phyloP scores from a whole-genome alignment of 2,888 invertebrate genomes.

The Pollenia angustigena region DNA sequence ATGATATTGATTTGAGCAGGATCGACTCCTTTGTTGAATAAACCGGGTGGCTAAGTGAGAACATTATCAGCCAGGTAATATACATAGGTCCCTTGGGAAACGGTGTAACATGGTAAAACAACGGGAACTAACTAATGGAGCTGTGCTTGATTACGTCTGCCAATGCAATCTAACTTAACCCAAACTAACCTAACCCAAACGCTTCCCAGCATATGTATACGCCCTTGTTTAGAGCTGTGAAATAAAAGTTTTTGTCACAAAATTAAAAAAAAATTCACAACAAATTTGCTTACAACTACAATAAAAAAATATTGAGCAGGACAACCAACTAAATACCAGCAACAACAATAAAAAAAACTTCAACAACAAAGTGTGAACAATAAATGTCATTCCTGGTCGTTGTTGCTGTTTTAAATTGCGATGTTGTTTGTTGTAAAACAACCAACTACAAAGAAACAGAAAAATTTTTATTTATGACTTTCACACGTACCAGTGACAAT shows the following conservation, averaged over 20 bases:
- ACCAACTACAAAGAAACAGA: slow-evolving; percentile 44
- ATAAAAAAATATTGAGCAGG: slow-evolving; percentile 27
- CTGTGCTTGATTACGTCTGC: too few relatives aligned
- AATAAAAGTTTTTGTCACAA: background rate
- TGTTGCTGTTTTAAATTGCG: slow-evolving; percentile 42
- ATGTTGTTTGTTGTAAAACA: slow-evolving; percentile 31
- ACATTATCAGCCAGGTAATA: too few relatives aligned
- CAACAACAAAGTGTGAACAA: slow-evolving; percentile 66
- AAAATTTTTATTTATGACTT: slow-evolving; percentile 71
- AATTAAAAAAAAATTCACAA: slow-evolving; percentile 29
- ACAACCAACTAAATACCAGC: slow-evolving; percentile 9
- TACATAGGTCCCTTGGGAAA: too few relatives aligned
- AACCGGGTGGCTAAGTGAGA: too few relatives aligned
- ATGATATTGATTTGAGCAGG: too few relatives aligned
- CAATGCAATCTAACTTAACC: too few relatives aligned
- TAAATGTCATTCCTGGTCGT: slow-evolving; percentile 61
- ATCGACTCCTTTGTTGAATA: too few relatives aligned
- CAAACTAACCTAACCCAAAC: background rate
- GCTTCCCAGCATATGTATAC: background rate
- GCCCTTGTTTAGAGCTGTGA: slow-evolving; percentile 18
- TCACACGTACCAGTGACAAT: slow-evolving; percentile 72
- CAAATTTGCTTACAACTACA: slow-evolving; percentile 48
- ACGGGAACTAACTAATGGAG: too few relatives aligned
- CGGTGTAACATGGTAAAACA: too few relatives aligned
- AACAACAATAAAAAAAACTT: slow-evolving; percentile 19